Conservation (phyloP, 2,888 invertebrate species). For the Microchrysa polita region DNA sequence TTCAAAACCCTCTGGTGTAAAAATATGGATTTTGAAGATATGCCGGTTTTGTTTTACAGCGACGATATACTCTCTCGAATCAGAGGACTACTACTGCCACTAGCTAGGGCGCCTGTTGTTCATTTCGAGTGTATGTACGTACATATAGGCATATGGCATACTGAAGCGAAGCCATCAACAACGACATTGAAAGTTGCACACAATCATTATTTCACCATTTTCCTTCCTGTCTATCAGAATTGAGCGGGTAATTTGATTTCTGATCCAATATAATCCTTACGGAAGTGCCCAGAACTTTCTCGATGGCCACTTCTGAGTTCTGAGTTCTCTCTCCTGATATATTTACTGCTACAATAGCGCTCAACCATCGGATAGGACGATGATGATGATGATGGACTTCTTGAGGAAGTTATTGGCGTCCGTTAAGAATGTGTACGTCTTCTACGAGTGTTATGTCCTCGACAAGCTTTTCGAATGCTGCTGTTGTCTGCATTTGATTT, state of each 20-base stretch:
- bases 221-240: conserved; percentile 43
- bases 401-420: conserved; percentile 27
- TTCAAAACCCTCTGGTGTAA: too few species aligned
- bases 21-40: too few species aligned
- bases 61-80: too few species aligned
- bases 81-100: too few species aligned
- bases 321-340: neutral
- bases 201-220: conserved; percentile 46
- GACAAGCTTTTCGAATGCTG: too few species aligned
- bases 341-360: conserved; percentile 6
- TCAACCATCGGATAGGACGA: neutral
- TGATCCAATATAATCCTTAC: conserved; percentile 47
- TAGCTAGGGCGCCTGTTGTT: neutral
- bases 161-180: conserved; percentile 29
- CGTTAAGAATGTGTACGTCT: neutral
- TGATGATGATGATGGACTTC: conserved; percentile 23
- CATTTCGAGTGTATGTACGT: neutral
- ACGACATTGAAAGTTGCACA: conserved; percentile 24
- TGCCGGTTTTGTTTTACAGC: too few species aligned
- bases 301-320: conserved; percentile 41
- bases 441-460: too few species aligned
- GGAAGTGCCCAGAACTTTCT: conserved; percentile 33
- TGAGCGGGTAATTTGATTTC: conserved; percentile 49
- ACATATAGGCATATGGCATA: conserved; percentile 24
- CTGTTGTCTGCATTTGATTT: too few species aligned